Conservation (phyloP, 1,140 invertebrate species). For the Heterodera carotae region DNA sequence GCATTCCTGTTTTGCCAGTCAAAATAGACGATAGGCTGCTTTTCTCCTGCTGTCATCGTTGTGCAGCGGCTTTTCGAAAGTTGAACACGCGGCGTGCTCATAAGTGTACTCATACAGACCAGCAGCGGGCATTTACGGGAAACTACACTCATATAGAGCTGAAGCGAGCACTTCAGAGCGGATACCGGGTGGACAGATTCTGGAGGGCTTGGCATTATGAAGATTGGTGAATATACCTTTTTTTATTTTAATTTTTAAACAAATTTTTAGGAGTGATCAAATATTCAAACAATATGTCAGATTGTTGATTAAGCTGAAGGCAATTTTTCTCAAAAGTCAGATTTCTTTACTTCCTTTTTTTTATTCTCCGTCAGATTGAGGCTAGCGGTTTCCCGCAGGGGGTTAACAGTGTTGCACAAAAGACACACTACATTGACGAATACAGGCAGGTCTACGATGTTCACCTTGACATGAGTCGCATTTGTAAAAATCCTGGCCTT, state of each 20-base stretch:
- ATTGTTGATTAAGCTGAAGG: neutral
- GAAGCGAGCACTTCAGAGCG: neutral
- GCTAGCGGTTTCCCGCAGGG: neutral
- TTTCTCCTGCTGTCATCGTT: neutral
- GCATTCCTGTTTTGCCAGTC: neutral
- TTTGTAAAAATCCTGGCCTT: neutral
- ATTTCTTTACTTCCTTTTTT: no score
- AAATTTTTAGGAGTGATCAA: no score
- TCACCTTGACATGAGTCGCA: neutral
- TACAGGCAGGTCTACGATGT: neutral
- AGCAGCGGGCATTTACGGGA: constrained; percentile 3
- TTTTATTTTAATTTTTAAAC: no score
- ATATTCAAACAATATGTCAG: no score
- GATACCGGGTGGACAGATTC: neutral
- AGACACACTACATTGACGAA: neutral
- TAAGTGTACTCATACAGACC: neutral
- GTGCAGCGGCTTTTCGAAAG: neutral
- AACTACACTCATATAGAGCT: neutral
- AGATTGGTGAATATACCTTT: neutral
- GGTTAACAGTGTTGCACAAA: neutral
- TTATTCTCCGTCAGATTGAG: neutral
- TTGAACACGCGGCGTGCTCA: neutral
- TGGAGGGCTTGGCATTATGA: constrained; percentile 8
- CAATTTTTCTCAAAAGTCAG: neutral
- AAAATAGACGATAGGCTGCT: neutral